Evolutionary conservation across 1,140 invertebrate genomes (phyloP), one percentile per base, ranked within the genome.

Genomic region (Neuroterus valhalla): DNA sequence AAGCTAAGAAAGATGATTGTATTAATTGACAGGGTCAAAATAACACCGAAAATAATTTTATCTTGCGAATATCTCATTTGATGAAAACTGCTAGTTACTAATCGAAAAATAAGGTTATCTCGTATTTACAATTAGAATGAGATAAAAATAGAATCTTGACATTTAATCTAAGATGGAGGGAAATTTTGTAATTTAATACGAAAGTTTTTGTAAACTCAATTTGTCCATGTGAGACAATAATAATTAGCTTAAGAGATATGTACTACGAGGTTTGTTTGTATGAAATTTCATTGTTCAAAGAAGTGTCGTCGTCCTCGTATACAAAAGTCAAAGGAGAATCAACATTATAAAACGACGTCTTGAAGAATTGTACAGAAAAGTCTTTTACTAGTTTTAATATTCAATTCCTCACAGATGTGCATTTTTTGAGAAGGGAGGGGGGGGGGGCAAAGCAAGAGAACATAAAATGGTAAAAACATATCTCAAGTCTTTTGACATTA

Each of bases 251-350:
- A 31, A 62, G 14, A 23, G 31, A 62, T 62, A 19, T 12, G 5
- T 11, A 12, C 3, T 14, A 38, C 11, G 26, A 55, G 10, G 14
- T 62, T 26, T 14, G 21, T 62, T 62, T 55, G n/a, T 48, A 8
- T 31, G 31, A 31, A 62, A 31, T 62, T 62, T 23, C 31, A 2
- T 62, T 62, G 55, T 23, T 62, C 55, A 62, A 62, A 62, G n/a
- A n/a, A 62, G 26, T 26, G 31, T 62, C n/a, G n/a, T 62, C 31
- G 26, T n/a, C n/a, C n/a, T n/a, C n/a, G n/a, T n/a, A n/a, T n/a
- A 62, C 2, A 5, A n/a, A 62, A 62, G 31, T 62, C 52, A 55
- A 55, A 55, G 26, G 19, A 4, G 19, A 21, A 55, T 26, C 3
- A 4, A 26, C 3, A 52, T 19, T 23, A 52, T 11, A 62, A 23